A percentile compares a stretch with the other conserved stretches of the same genome.
phyloP scores from a whole-genome alignment of 1,140 invertebrate species.

The Bombus fervidus region DNA sequence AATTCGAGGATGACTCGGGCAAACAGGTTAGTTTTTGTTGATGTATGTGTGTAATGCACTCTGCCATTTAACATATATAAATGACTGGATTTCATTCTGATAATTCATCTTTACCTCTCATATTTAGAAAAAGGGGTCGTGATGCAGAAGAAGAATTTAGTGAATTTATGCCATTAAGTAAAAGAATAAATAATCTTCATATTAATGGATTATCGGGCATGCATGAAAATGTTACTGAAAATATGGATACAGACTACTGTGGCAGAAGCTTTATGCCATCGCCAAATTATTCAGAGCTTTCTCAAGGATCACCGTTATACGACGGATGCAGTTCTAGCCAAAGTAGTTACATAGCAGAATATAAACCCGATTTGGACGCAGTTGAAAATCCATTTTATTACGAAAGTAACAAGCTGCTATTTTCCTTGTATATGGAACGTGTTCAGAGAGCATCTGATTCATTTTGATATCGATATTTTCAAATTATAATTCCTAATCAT shows the following conservation, averaged over 20 bases:
- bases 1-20: slow-evolving; percentile 65
- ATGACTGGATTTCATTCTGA: neutral
- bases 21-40: slow-evolving; percentile 69
- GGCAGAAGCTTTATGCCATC: slow-evolving; percentile 73
- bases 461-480: slow-evolving; percentile 58
- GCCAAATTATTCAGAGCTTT: slow-evolving; percentile 78
- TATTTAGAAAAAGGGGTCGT: slow-evolving; percentile 86
- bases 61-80: neutral
- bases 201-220: slow-evolving; percentile 83
- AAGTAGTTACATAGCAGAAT: slow-evolving; percentile 77
- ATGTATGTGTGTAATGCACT: slow-evolving; percentile 24
- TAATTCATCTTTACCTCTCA: slow-evolving; percentile 33
- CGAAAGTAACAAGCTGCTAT: slow-evolving; percentile 85
- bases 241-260: slow-evolving; percentile 75
- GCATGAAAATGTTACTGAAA: slow-evolving; percentile 66
- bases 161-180: slow-evolving; percentile 90
- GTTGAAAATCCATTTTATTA: slow-evolving; percentile 86
- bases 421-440: slow-evolving; percentile 84
- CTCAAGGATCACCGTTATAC: slow-evolving; percentile 75
- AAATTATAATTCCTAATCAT: slow-evolving; percentile 17
- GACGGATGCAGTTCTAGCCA: slow-evolving; percentile 77
- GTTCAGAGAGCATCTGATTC: slow-evolving; percentile 79
- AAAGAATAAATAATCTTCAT: slow-evolving; percentile 91
- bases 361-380: slow-evolving; percentile 83
- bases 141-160: slow-evolving; percentile 86